Base-by-base conservation (phyloP, 1,140 invertebrate genomes). In the Drosophila ironensis region DNA sequence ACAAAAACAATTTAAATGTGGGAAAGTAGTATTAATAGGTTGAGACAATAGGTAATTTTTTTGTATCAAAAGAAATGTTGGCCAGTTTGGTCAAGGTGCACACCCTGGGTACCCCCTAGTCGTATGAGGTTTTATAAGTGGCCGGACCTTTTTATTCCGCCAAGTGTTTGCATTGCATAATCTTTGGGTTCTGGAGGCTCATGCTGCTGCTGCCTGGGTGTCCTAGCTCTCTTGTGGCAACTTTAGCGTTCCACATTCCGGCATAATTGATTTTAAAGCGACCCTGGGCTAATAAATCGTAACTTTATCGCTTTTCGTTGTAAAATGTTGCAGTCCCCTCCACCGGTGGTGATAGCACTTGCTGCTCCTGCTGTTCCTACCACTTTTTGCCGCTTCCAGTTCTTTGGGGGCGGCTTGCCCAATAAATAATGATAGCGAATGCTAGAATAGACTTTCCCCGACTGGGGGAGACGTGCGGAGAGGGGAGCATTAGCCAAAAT, bases 201-300 rank as follows among this genome's bases (percentile, higher is more conserved):
- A n/a, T n/a, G n/a, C 30, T 68, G 63, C 81, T 72, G 63, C 81
- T 72, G 71, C 76, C 71, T 87, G 82, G 82, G 81, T 87, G 81
- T 87, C 78, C 82, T 60, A 52, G 50, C 48, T 41, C 47, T 35
- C 51, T 69, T 45, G n/a, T 33, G 30, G n/a, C 17, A 27, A n/a
- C 48, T 11, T 40, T 60, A 72, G 70, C 75, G 87, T 88, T 88
- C 87, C 82, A 87, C 87, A 88, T 88, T 88, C 87, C 87, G 72
- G 87, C 81, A 88, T 89, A 89, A 89, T 89, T 89, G 87, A 89
- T 89, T 89, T 89, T 88, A 89, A 87, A 86, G 75, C 71, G 60
- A 78, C 69, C 74, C 72, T 72, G 47, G 68, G 72, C 87, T 88
- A 89, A 89, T 89, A 89, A 89, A 89, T 89, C 87, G 69, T 75